Percentiles rank a stretch among this genome's conserved stretches.
Conservation (phyloP, 2,888 invertebrate species). For the Drosophila incognita region DNA sequence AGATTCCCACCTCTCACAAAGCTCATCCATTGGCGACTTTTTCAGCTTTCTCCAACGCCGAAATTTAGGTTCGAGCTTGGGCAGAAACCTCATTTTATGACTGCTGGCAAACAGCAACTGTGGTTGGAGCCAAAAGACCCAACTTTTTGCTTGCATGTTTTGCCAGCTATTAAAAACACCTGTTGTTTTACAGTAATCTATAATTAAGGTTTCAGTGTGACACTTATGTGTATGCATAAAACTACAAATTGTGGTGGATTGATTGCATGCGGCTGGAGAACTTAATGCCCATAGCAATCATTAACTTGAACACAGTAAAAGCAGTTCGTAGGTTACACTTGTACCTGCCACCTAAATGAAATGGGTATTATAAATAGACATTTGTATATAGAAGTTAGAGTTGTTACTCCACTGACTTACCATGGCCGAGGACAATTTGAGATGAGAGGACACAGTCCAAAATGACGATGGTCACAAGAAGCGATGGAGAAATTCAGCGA, state of each 20-base stretch:
- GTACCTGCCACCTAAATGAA: constrained; percentile 86
- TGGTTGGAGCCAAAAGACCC: background rate
- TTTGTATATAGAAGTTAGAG: constrained; percentile 53
- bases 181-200: constrained; percentile 72
- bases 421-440: constrained; percentile 66
- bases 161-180: constrained; percentile 56
- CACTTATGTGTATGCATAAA: constrained; percentile 18
- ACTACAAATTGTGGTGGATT: constrained; percentile 29
- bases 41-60: constrained; percentile 40
- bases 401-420: constrained; percentile 25
- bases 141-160: constrained; percentile 14
- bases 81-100: constrained; percentile 63
- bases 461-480: constrained; percentile 60
- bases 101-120: constrained; percentile 28
- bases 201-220: constrained; percentile 53
- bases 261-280: background rate
- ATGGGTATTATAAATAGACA: constrained; percentile 29
- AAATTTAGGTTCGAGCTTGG: constrained; percentile 54
- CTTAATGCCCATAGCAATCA: constrained; percentile 66
- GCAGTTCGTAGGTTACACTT: constrained; percentile 87
- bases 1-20: constrained; percentile 48
- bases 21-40: background rate
- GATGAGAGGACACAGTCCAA: constrained; percentile 70
- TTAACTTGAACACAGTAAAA: constrained; percentile 86
- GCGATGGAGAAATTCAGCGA: constrained; percentile 71